Evolutionary conservation across 2,113 vertebrate species (phyloP), one percentile per base, ranked within the genome.

Genomic region (Petaurus breviceps): DNA sequence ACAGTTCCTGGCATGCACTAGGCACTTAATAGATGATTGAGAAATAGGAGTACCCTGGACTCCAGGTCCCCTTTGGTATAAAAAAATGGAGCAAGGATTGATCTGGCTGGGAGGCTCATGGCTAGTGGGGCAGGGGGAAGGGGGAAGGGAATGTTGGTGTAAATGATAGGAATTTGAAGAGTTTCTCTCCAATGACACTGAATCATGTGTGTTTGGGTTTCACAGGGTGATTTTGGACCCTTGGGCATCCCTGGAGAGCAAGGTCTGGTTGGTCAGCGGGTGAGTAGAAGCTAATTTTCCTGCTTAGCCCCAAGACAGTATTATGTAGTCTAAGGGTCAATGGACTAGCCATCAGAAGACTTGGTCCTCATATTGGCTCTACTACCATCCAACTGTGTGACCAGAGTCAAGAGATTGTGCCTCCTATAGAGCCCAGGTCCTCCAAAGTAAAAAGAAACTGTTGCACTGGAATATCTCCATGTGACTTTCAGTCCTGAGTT

Each of bases 201-300:
- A 84, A 11, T 31, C 26, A 94, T 37, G 92, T 84, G 3, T 97
- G 8, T 96, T 52, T 98, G 97, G 55, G 94, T 92, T 96, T 95
- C 68, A 54, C 97, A 99, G 99, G 99, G 99, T 89, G 98, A 98
- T 68, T 94, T 98, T 93, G 99, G 99, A 95, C 98, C 98, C 54
- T 1, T 98, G 46, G 99, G 99, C 53, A 98, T 97, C 96, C 96
- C 98, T 3, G 99, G 99, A 95, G 99, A 99, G 97, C 99, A 99
- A 98, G 99, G 99, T 95, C 98, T 99, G 95, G 43, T 98, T 97
- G 99, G 99, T 91, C 99, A 99, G 97, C 99, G 99, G 97, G 99
- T 99, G 98, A 99, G 99, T 98, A 54, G 0, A 14, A 95, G 19
- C 51, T 37, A 26, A 91, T 43, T 51, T 31, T 4, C 47, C 37